Evolutionary conservation across 35 echinoderm and acorn worm species (phyloP), one percentile per base, ranked within the genome.

Genomic region (Heliocidaris tuberculata): DNA sequence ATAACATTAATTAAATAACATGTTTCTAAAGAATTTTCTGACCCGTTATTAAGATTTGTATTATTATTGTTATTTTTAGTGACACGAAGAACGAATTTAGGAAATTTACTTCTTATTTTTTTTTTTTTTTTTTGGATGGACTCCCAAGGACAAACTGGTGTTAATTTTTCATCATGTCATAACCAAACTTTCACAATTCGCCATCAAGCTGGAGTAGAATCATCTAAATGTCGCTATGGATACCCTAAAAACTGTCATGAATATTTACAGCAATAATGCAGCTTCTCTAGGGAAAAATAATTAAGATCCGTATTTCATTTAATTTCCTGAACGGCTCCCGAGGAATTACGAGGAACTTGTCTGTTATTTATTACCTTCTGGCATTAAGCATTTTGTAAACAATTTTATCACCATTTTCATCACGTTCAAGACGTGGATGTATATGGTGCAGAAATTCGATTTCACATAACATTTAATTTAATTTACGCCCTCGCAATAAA

Each of bases 391-490:
- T 78, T 78, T 78, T 78, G 65, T 90, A 47, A 78, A 78, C 65
- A 78, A 19, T 78, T 78, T 24, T n/a, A 78, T 78, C 19, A 78
- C 1, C 0, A 78, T 78, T 78, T 78, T 8, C 65, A 78, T 78
- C 21, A 78, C 65, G 65, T 78, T 78, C 65, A 4, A 4, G 6
- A n/a, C 65, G 65, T 78, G 15, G 21, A n/a, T 78, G 65, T 19
- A 78, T 27, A 78, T 78, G 65, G 65, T 78, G 65, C 65, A 78
- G 65, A n/a, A 78, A 78, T 78, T 78, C 21, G 27, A 78, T 78
- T 78, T 78, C 65, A 78, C 65, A 78, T 29, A 78, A 78, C 65
- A 78, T 78, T 78, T 78, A 78, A 19, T n/a, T 78, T 78, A 78
- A 78, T 78, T 78, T 78, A 78, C 27, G 65, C 27, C 65, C 65